A percentile compares a stretch with the other conserved stretches of the same genome.
Evolutionary conservation across 2,113 vertebrate species (phyloP).

Genomic region (Eurystomus gularis): DNA sequence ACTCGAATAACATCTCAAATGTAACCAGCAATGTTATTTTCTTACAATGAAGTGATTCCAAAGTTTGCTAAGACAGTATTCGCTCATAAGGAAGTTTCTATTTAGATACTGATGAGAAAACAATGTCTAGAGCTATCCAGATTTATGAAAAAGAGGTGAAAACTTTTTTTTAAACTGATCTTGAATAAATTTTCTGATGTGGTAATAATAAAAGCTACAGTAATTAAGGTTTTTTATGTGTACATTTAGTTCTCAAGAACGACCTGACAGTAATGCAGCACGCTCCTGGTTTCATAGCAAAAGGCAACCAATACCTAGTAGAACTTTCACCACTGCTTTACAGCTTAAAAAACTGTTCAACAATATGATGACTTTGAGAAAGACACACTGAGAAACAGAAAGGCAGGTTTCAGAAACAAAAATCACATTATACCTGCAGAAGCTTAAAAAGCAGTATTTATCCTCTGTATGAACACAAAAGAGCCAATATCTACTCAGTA

Average conservation of each 20-base stretch:
- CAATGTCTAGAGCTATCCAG: background rate
- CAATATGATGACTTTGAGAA: background rate
- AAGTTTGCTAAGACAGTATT: background rate
- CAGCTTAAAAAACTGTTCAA: background rate
- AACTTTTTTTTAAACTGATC: background rate
- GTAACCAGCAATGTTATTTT: background rate
- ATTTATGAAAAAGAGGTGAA: background rate
- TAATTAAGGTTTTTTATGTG: background rate
- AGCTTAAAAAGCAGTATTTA: background rate
- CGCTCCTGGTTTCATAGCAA: background rate
- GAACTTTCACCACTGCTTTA: background rate
- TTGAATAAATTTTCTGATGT: background rate
- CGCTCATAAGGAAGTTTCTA: background rate
- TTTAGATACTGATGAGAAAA: background rate
- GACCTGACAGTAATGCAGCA: background rate
- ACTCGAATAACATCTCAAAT: background rate
- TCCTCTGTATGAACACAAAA: background rate
- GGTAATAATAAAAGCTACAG: background rate
- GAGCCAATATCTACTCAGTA: background rate
- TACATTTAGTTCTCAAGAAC: background rate
- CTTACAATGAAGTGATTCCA: background rate
- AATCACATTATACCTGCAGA: background rate
- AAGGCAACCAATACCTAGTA: background rate
- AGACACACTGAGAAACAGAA: background rate
- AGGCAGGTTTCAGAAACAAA: background rate